Base-by-base conservation (phyloP, 2,888 invertebrate genomes). In the Phortica magna region DNA sequence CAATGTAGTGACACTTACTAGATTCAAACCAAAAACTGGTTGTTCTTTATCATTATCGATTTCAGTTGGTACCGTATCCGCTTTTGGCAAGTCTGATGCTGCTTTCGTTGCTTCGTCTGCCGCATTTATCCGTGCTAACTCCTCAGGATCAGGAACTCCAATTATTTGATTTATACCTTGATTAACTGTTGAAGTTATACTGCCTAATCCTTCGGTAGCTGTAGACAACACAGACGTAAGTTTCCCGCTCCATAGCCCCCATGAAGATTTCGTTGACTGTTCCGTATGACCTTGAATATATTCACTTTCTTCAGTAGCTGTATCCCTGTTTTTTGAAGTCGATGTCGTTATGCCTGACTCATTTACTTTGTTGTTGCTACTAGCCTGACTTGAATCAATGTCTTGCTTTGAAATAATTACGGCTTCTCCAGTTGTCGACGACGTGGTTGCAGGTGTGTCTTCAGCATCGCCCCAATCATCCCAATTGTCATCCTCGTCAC, bases 111-210 rank as follows among this genome's bases (percentile, higher is more conserved):
- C 64, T 65, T 78, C 79, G 53, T 85, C 88, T 43, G 87, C 87
- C 64, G 84, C 89, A 81, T 90, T 90, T 57, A 93, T 91, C 79
- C 93, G 93, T 0, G 95, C 96, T 76, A 97, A 86, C 87, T 97
- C 95, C 88, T 95, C 95, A 0, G 98, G 96, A 85, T 96, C 94
- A 0, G 97, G 97, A 0, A 95, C 95, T 3, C 97, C 97, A 53
- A 98, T 95, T 14, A 96, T 94, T 59, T 94, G 94, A 93, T 98
- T 98, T 77, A 98, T 90, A 12, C 97, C 96, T 92, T 97, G 95
- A 55, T 96, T 96, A 48, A 98, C 96, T 85, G 96, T 96, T 80
- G 92, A 95, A 3, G 96, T 96, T 73, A 98, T 93, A n/a, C 95
- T 95, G 10, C 95, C 94, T 12, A 97, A 94, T 7, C 96, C 94